Base-by-base conservation (phyloP, 2,888 invertebrate species). In the Lypha dubia region DNA sequence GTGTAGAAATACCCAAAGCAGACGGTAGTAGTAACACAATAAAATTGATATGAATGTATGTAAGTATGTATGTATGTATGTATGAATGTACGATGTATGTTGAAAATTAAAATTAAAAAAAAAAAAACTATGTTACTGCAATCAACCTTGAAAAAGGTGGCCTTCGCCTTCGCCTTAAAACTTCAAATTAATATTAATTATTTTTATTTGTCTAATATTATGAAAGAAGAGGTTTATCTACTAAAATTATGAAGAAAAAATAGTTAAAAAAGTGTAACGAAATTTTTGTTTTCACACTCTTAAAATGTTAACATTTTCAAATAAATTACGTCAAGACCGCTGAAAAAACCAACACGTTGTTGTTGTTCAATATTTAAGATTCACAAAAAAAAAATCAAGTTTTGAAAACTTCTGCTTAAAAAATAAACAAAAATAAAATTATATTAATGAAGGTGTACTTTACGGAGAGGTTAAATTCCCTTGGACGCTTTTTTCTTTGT, bases 121-220 rank as follows among this genome's bases (percentile, higher is more conserved):
- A 62, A 68, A 3, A 38, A 3, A 38, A 32, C 38, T 65, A 24
- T 41, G 46, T 51, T 70, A 65, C 28, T 71, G 71, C 65, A 76
- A 51, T n/a, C 68, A 85, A 80, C 86, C 86, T 85, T 86, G 81
- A 74, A 76, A 71, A 56, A 77, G 77, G 70, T 77, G 85, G 79
- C 86, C 86, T 86, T 85, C 86, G 79, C 86, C 86, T 86, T 85
- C 86, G 85, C 86, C 86, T 86, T 85, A 85, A 85, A 85, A 77
- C 9, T 79, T 79, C 13, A 32, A 62, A 67, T 53, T 65, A 63
- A 53, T 20, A 65, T 38, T 24, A 41, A 51, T 22, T 46, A 44
- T 70, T 46, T 65, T 4, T 62, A 49, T 79, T 62, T 53, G n/a
- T 77, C 15, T 49, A 28, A 24, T 51, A 44, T 46, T 24, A 56